Evolutionary conservation across 2,888 invertebrate genomes (phyloP).

Genomic region (Philopedon plagiatum): DNA sequence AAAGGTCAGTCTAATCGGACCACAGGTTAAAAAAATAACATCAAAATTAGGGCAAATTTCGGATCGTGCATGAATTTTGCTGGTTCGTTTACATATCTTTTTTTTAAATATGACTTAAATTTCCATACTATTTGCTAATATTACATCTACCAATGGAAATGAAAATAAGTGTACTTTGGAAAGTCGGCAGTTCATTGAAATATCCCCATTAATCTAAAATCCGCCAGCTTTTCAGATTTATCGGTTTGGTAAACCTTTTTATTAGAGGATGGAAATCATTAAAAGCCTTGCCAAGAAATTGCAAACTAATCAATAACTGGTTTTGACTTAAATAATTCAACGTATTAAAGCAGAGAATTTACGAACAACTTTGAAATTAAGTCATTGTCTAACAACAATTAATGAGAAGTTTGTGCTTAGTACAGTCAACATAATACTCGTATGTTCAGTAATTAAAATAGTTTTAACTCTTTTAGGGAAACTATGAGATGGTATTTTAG

Average conservation of each 20-base stretch:
- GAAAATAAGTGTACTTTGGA: slow-evolving; percentile 1
- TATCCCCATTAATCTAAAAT: slow-evolving; percentile 1
- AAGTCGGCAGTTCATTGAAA: not conserved
- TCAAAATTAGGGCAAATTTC: no score
- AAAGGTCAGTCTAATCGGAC: no score
- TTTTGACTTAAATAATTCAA: not conserved
- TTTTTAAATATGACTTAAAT: no score
- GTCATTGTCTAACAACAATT: not conserved
- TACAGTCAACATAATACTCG: no score
- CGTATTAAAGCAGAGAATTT: not conserved
- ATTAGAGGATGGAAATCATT: slow-evolving; percentile 2
- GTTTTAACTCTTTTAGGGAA: no score
- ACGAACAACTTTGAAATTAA: not conserved
- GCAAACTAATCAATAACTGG: not conserved
- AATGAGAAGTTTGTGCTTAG: no score
- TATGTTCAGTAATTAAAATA: no score
- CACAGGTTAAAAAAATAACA: no score
- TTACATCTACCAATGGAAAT: not conserved
- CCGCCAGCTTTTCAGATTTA: slow-evolving; percentile 11
- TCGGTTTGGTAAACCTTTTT: slow-evolving; percentile 14
- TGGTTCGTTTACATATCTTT: no score
- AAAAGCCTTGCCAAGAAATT: slow-evolving; percentile 8
- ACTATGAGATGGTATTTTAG: no score
- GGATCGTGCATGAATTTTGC: no score
- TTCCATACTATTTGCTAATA: no score